These are phyloP conservation scores for Corydoras sp. DNA, from an alignment of 2,113 vertebrate species.

Conservation along the genomic window DNA sequence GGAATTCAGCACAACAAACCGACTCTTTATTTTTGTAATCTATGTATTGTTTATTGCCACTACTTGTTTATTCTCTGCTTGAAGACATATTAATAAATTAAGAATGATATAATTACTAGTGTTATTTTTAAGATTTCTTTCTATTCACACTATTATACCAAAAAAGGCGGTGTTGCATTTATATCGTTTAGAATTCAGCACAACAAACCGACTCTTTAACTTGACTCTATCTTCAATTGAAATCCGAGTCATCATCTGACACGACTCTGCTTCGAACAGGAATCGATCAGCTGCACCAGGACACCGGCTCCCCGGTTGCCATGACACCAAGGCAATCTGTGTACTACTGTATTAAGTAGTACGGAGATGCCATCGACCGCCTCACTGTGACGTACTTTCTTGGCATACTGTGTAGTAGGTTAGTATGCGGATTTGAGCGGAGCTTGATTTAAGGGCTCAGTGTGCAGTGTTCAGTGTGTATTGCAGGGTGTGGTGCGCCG, in stretches of 20 bases:
- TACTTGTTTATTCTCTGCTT: too few species aligned
- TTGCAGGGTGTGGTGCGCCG: slow-evolving; percentile 20
- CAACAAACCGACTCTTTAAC: neutral
- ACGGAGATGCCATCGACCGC: neutral
- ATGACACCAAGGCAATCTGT: neutral
- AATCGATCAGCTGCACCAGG: neutral
- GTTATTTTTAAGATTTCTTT: too few species aligned
- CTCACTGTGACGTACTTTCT: neutral
- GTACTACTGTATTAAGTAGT: slow-evolving; percentile 1
- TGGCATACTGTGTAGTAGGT: neutral
- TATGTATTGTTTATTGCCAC: too few species aligned
- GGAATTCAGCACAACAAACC: too few species aligned
- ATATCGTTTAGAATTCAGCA: too few species aligned
- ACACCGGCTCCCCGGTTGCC: neutral
- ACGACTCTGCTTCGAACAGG: neutral
- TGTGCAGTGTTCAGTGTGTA: neutral
- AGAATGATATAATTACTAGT: too few species aligned
- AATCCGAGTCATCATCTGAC: neutral
- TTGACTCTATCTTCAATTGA: neutral
- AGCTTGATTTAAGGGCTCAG: neutral
- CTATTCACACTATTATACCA: too few species aligned
- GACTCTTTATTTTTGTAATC: too few species aligned
- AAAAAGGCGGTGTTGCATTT: too few species aligned
- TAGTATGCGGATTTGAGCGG: neutral
- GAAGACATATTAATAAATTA: too few species aligned